Evolutionary conservation across 2,888 invertebrate species (phyloP), one percentile per base, ranked within the genome.

Genomic region (Glaucopsyche alexis): DNA sequence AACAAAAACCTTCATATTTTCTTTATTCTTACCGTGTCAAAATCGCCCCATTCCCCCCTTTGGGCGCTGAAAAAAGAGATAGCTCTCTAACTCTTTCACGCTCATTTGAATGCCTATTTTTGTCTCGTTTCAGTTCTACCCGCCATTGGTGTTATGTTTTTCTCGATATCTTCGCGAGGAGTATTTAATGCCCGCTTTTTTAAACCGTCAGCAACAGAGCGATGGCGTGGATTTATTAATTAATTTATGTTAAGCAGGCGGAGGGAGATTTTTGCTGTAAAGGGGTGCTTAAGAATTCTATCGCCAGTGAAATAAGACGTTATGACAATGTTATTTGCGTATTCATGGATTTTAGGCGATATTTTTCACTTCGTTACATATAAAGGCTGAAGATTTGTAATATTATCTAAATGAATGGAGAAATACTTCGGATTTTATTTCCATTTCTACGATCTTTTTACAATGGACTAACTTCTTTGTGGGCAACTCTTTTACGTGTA

Each of bases 1-100:
- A 90, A 90, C 90, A 90, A 90, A 90, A 90, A 89, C 91, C 86
- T 87, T 91, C 90, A 92, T 93, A 93, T 93, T 92, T 93, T 92
- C 91, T 92, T 92, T 91, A 91, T 91, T 91, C 90, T 87, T 87
- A 82, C 87, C 90, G 90, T 89, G 89, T 91, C 89, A 89, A 89
- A 90, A 89, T 90, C 88, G 87, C 84, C 87, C 85, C 83, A 79
- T 82, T 82, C 85, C 87, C 88, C 85, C 84, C 85, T 84, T 84
- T 80, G 81, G 80, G 79, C 81, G 85, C 79, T 81, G 84, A 85
- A 89, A 90, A 89, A 88, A 86, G 86, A 86, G 85, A 90, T 83
- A 85, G 81, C 81, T 75, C 72, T 73, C 84, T 82, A 90, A 91
- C 93, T 91, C 93, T 88, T 91, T 93, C 88, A 78, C 83, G 79